phyloP scores from a whole-genome alignment of 2,113 vertebrate genomes.

The Empidonax traillii region DNA sequence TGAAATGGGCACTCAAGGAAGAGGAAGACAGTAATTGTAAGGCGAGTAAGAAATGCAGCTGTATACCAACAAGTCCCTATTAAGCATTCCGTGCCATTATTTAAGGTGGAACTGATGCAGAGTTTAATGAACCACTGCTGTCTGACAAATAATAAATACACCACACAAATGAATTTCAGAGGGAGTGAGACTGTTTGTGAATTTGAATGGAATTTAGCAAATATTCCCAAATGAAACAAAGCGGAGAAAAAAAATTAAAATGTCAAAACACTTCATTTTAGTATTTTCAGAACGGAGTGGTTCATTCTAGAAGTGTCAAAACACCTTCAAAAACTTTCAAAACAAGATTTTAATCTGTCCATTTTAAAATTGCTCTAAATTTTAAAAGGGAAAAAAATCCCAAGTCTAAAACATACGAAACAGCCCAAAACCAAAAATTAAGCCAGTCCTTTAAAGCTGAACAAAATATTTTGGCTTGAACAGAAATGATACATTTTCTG shows the following conservation, averaged over 20 bases:
- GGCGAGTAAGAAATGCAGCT: neutral
- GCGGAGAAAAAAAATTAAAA: neutral
- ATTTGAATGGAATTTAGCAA: slow-evolving; percentile 45
- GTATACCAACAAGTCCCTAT: neutral
- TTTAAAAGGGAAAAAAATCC: neutral
- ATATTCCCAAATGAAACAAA: slow-evolving; percentile 25
- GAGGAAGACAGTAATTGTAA: neutral
- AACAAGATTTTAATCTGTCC: slow-evolving; percentile 14
- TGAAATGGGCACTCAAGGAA: neutral
- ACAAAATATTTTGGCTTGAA: neutral
- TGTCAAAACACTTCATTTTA: slow-evolving; percentile 21
- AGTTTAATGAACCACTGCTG: neutral
- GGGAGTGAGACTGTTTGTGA: neutral
- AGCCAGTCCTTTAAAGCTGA: neutral
- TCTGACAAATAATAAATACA: slow-evolving; percentile 26
- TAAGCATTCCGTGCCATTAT: neutral
- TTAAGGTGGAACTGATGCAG: slow-evolving; percentile 3
- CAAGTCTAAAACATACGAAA: neutral
- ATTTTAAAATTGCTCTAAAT: slow-evolving; percentile 11
- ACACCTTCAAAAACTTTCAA: slow-evolving; percentile 25
- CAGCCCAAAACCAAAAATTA: neutral
- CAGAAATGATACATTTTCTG: neutral
- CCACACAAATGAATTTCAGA: slow-evolving; percentile 7
- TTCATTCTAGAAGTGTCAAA: slow-evolving; percentile 34
- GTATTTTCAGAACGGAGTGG: neutral